Percentiles rank a stretch among this genome's conserved stretches.
phyloP scores from a whole-genome alignment of 1,140 invertebrate genomes.

The Armadillidium nasatum region DNA sequence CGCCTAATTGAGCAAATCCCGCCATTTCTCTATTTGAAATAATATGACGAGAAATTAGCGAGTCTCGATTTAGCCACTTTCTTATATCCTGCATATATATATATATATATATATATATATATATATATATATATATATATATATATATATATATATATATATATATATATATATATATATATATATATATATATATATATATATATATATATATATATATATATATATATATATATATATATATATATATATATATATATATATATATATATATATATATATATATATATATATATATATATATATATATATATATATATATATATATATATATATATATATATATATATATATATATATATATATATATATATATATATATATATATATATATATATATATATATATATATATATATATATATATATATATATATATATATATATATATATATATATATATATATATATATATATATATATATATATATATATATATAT shows the following conservation, averaged over 20 bases:
- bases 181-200: no score
- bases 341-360: no score
- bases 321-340: no score
- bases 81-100: neutral
- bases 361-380: no score
- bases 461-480: neutral
- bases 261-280: no score
- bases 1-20: constrained; percentile 2
- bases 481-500: neutral
- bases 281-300: no score
- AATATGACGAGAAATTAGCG: neutral
- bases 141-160: constrained; percentile 11
- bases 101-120: neutral
- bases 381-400: no score
- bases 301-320: no score
- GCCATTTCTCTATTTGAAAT: neutral
- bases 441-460: neutral
- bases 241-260: no score
- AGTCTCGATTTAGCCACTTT: neutral
- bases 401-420: neutral
- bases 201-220: no score
- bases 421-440: neutral
- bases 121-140: neutral
- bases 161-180: no score
- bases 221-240: no score